A percentile compares a stretch with the other conserved stretches of the same genome.
Evolutionary conservation across 2,888 invertebrate genomes (phyloP).

Genomic region (Xylophagus ater): DNA sequence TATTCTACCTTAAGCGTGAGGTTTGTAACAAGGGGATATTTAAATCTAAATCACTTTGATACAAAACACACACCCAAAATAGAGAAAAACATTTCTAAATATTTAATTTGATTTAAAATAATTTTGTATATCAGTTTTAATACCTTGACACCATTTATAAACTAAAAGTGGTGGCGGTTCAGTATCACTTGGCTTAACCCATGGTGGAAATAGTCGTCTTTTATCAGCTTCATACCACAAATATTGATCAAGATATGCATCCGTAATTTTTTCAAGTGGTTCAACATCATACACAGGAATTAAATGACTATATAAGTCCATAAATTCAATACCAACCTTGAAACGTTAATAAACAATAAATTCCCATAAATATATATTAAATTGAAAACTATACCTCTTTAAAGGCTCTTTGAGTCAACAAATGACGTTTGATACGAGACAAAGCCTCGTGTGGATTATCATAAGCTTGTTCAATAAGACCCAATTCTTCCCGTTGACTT

Average conservation of each 20-base stretch:
- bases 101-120: background rate
- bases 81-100: too few species aligned
- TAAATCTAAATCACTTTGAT: slow-evolving; percentile 50
- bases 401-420: slow-evolving; percentile 94
- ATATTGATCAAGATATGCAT: slow-evolving; percentile 98
- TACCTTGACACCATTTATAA: slow-evolving; percentile 99
- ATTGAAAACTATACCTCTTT: slow-evolving; percentile 58
- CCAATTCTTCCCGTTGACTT: slow-evolving; percentile 96
- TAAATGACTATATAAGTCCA: slow-evolving; percentile 98
- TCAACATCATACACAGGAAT: slow-evolving; percentile 99
- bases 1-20: slow-evolving; percentile 45
- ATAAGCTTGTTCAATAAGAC: slow-evolving; percentile 98
- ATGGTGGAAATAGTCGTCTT: slow-evolving; percentile 88
- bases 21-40: slow-evolving; percentile 60
- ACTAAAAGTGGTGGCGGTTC: slow-evolving; percentile 88
- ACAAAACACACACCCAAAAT: slow-evolving; percentile 52
- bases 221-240: slow-evolving; percentile 99
- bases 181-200: slow-evolving; percentile 98
- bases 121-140: background rate
- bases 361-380: slow-evolving; percentile 14
- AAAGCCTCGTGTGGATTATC: slow-evolving; percentile 99
- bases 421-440: slow-evolving; percentile 97
- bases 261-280: slow-evolving; percentile 97
- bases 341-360: slow-evolving; percentile 13
- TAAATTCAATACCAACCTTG: slow-evolving; percentile 96